A percentile compares a stretch with the other conserved stretches of the same genome.
Evolutionary conservation across 2,888 invertebrate species (phyloP).

Genomic region (Ctenicera cuprea): DNA sequence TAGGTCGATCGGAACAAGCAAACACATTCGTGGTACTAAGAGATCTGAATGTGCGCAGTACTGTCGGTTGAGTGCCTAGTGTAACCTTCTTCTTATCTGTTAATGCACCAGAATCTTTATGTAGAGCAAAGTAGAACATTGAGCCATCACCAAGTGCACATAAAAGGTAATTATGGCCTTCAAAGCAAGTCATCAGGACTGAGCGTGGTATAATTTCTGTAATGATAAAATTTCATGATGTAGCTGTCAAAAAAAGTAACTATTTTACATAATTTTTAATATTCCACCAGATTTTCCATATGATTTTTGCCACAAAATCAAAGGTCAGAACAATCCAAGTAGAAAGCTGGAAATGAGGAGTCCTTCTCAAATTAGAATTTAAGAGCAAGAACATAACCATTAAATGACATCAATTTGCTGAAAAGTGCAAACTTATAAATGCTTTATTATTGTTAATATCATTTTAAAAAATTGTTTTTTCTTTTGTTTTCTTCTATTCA

Average conservation of each 20-base stretch:
- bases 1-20: constrained; percentile 98
- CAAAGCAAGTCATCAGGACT: constrained; percentile 94
- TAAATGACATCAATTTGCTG: too few species aligned
- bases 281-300: too few species aligned
- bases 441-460: too few species aligned
- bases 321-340: too few species aligned
- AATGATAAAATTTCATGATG: constrained; percentile 53
- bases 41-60: constrained; percentile 91
- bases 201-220: constrained; percentile 97
- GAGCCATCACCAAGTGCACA: constrained; percentile 98
- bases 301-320: too few species aligned
- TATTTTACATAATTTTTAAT: neutral
- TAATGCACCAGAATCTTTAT: constrained; percentile 83
- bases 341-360: too few species aligned
- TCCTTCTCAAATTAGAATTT: too few species aligned
- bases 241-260: neutral
- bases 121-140: constrained; percentile 95
- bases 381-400: too few species aligned
- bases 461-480: too few species aligned
- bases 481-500: too few species aligned
- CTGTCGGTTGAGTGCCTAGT: constrained; percentile 97
- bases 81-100: constrained; percentile 96
- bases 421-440: too few species aligned
- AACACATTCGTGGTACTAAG: constrained; percentile 96
- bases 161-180: constrained; percentile 91